Evolutionary conservation across 2,113 vertebrate genomes (phyloP), one percentile per base, ranked within the genome.

Genomic region (Eolophus roseicapilla): DNA sequence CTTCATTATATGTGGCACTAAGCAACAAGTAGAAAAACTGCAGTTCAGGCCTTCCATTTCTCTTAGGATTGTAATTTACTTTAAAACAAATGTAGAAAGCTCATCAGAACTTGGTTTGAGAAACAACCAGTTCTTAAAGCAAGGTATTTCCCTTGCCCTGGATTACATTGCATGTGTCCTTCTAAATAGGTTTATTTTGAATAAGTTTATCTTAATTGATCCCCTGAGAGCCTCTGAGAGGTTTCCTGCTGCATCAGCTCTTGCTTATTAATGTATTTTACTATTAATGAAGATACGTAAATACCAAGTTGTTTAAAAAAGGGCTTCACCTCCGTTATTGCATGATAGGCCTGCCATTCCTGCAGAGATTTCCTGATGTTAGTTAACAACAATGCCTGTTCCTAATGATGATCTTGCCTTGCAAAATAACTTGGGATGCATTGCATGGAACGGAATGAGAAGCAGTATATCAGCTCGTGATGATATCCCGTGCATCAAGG

Each of bases 141-240:
- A 39, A 64, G 28, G 80, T 67, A 41, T 96, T 82, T 95, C 77
- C 74, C 25, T 62, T 92, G 80, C 37, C 29, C 65, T 87, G 69
- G 44, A 82, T 88, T 88, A 43, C 77, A 75, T 74, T 92, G 49
- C 53, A 49, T 79, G 8, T 95, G 91, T 94, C 81, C 70, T 94
- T 95, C 91, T 87, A 80, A 96, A 85, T 67, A 70, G 84, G 86
- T 91, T 43, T 82, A 77, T 92, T 95, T 93, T 86, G 89, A 89
- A 4, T 91, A 93, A 93, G 41, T 93, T 83, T 92, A 13, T 77
- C 46, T 77, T 96, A 95, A 94, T 93, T 93, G 86, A 85, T 96
- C 93, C 84, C 77, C 33, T 1, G 86, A 94, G 95, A 92, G 63
- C 28, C 43, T 77, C 82, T 57, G 64, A 82, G 88, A 80, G 35